A percentile compares a stretch with the other conserved stretches of the same genome.
These are phyloP conservation scores for Vultur gryphus DNA, from an alignment of 2,797 vertebrate genomes.

Conservation along the genomic window DNA sequence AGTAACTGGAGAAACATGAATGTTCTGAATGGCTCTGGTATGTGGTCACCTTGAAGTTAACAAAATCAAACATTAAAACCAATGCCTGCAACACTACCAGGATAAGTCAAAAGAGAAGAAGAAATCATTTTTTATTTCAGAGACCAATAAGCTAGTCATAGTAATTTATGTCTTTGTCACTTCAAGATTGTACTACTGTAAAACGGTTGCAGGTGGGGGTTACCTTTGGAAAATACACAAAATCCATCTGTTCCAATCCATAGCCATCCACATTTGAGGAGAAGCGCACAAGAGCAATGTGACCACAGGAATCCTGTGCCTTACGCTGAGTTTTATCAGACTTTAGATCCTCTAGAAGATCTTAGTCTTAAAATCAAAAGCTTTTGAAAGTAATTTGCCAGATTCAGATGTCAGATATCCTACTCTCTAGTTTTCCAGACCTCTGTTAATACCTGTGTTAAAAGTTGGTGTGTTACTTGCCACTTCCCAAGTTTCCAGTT, in stretches of 20 bases:
- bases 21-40: background rate
- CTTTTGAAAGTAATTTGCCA: background rate
- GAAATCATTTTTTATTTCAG: background rate
- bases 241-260: background rate
- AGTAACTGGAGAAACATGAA: background rate
- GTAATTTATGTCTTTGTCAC: background rate
- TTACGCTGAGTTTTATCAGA: background rate
- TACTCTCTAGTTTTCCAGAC: background rate
- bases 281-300: background rate
- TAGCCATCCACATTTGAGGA: background rate
- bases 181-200: background rate
- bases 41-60: background rate
- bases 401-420: background rate
- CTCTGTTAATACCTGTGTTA: background rate
- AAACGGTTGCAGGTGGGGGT: background rate
- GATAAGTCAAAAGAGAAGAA: background rate
- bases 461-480: background rate
- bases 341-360: background rate
- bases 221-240: background rate
- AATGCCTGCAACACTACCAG: background rate
- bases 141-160: background rate
- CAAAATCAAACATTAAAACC: background rate
- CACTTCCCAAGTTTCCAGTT: background rate
- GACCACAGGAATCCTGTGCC: background rate
- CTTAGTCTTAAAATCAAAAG: background rate